Conservation (phyloP, 2,113 vertebrate species). For the Cathartes aura region DNA sequence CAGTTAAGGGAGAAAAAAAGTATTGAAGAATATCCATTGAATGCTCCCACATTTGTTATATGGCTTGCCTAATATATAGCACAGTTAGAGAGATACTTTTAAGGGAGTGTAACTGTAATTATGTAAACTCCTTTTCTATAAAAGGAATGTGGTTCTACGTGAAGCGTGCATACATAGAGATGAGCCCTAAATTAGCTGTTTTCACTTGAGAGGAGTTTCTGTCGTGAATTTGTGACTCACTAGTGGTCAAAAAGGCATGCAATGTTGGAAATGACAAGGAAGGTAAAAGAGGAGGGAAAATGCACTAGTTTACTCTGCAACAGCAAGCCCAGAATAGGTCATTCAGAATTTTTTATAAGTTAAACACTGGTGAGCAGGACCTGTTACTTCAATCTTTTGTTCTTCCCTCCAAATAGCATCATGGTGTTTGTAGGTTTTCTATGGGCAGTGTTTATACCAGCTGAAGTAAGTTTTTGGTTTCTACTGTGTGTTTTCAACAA, state of each 20-base stretch:
- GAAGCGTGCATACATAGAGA: not conserved
- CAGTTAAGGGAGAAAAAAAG: not conserved
- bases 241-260: not conserved
- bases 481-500: not conserved
- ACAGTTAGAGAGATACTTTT: not conserved
- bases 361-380: not conserved
- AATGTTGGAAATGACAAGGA: not conserved
- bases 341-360: not conserved
- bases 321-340: not conserved
- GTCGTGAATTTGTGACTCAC: not conserved
- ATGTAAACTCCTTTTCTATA: not conserved
- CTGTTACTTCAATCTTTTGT: not conserved
- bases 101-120: not conserved
- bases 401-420: not conserved
- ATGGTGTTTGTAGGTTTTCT: not conserved
- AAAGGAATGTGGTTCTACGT: not conserved
- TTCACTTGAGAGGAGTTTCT: not conserved
- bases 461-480: not conserved
- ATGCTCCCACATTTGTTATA: not conserved
- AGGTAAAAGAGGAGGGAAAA: not conserved
- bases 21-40: not conserved
- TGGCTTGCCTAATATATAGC: not conserved
- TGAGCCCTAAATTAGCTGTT: not conserved
- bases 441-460: not conserved
- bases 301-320: not conserved